phyloP scores from a whole-genome alignment of 2,797 vertebrate species.

The Myotis myotis region DNA sequence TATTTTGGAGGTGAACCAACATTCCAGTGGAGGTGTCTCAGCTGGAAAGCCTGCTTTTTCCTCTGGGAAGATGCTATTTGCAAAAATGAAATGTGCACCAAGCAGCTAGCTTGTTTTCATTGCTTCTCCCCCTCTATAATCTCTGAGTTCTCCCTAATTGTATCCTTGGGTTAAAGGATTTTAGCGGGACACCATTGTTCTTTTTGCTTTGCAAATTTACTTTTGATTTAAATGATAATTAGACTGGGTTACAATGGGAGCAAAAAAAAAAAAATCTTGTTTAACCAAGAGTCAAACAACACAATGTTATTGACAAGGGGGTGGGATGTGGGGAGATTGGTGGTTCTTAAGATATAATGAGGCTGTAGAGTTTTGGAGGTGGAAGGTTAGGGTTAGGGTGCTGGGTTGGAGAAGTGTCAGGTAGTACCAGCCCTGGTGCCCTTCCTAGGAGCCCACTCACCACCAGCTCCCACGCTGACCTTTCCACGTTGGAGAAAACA shows the following conservation, averaged over 20 bases:
- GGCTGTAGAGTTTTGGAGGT: not conserved
- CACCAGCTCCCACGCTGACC: not conserved
- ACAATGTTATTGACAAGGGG: not conserved
- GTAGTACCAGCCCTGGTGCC: too few relatives aligned
- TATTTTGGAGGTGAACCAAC: not conserved
- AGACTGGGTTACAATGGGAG: not conserved
- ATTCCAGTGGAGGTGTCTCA: not conserved
- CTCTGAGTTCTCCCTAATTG: not conserved
- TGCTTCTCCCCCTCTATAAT: too few relatives aligned
- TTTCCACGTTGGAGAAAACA: not conserved
- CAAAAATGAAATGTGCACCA: not conserved
- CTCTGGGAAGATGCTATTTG: not conserved
- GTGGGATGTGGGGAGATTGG: not conserved
- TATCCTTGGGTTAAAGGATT: not conserved
- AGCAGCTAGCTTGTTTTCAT: not conserved
- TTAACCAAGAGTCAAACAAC: not conserved
- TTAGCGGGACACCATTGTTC: not conserved
- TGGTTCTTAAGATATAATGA: not conserved
- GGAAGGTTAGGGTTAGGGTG: not conserved
- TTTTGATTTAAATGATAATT: constrained; percentile 54
- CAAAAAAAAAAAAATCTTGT: too few relatives aligned
- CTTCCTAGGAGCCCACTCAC: not conserved
- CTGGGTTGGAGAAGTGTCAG: not conserved
- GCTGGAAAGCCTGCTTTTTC: not conserved
- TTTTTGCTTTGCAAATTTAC: constrained; percentile 48